Evolutionary conservation across 2,888 invertebrate species (phyloP).

Genomic region (Amblyjoppa proteus): DNA sequence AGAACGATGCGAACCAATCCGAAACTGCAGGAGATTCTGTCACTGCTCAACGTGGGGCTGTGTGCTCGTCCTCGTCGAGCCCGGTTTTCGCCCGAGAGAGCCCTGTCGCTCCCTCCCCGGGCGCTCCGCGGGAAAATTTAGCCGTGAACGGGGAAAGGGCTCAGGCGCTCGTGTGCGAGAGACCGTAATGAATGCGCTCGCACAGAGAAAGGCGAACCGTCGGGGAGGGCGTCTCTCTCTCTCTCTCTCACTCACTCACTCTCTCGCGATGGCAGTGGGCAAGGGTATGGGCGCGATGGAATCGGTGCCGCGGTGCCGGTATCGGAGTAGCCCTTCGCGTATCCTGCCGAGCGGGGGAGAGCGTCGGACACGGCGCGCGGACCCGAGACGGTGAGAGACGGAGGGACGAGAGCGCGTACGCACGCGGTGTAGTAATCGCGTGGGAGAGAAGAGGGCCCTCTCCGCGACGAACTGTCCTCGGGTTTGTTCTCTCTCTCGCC

Average conservation of each 20-base stretch:
- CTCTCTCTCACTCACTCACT: background rate
- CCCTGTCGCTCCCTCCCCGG: background rate
- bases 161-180: slow-evolving; percentile 4
- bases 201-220: slow-evolving; percentile 3
- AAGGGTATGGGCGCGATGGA: slow-evolving; percentile 44
- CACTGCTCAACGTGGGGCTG: slow-evolving; percentile 73
- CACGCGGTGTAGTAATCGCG: slow-evolving; percentile 63
- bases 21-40: slow-evolving; percentile 69
- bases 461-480: slow-evolving; percentile 58
- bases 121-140: background rate
- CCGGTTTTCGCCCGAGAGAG: no score
- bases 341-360: background rate
- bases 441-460: slow-evolving; percentile 61
- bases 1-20: slow-evolving; percentile 57
- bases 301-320: slow-evolving; percentile 63
- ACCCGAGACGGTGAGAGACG: slow-evolving; percentile 24
- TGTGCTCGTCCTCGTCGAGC: slow-evolving; percentile 1
- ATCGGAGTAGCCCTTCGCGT: slow-evolving; percentile 59
- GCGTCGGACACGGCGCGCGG: background rate
- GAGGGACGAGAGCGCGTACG: slow-evolving; percentile 44
- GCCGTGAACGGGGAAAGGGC: background rate
- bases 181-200: slow-evolving; percentile 45
- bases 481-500: slow-evolving; percentile 39
- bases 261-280: slow-evolving; percentile 1
- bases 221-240: background rate